phyloP scores from a whole-genome alignment of 2,113 vertebrate species.

The Lamprologus ornatipinnis region DNA sequence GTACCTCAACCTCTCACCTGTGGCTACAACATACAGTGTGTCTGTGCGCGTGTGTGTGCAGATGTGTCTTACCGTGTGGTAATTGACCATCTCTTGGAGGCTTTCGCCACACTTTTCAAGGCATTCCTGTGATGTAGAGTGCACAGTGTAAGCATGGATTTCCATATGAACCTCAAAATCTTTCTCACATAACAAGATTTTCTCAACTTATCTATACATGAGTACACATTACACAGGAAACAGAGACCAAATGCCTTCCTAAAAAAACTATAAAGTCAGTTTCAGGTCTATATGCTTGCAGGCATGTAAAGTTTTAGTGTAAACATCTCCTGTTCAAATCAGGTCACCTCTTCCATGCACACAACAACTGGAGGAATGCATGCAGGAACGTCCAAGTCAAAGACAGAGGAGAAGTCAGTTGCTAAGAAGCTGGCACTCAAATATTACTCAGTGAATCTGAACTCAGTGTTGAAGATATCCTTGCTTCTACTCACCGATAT shows the following conservation, averaged over 20 bases:
- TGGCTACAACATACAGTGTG: background rate
- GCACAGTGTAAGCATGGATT: background rate
- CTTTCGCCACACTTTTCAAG: slow-evolving; percentile 92
- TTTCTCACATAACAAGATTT: background rate
- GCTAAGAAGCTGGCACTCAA: background rate
- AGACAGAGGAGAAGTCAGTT: background rate
- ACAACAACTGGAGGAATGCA: slow-evolving; percentile 19
- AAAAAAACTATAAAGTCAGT: slow-evolving; percentile 1
- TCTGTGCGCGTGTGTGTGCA: background rate
- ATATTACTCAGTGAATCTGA: background rate
- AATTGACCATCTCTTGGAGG: slow-evolving; percentile 95
- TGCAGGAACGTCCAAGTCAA: slow-evolving; percentile 4
- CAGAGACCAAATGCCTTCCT: slow-evolving; percentile 4
- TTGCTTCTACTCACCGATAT: slow-evolving; percentile 78
- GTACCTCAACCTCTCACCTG: background rate
- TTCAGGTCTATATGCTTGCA: background rate
- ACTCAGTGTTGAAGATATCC: background rate
- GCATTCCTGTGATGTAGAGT: slow-evolving; percentile 72
- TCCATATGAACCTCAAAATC: background rate
- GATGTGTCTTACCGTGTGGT: slow-evolving; percentile 82
- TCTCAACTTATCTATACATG: background rate
- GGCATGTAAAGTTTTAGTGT: slow-evolving; percentile 7
- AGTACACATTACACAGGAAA: background rate
- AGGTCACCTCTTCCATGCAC: slow-evolving; percentile 5
- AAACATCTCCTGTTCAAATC: background rate